Base-by-base conservation (phyloP, 2,888 invertebrate species). In the Acleris holmiana region DNA sequence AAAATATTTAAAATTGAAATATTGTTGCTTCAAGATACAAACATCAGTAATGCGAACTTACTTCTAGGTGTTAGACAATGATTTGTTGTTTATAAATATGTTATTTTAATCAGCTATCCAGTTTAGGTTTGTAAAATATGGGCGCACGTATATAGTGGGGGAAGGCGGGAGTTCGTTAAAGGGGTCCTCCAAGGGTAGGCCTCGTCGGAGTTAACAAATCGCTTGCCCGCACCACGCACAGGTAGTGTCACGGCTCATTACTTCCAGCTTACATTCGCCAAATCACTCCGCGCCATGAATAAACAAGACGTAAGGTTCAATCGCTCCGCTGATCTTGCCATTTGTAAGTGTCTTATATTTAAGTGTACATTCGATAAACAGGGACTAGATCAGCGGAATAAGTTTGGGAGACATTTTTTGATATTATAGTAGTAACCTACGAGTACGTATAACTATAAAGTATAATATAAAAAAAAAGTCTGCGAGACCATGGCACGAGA, bases 231-330 rank as follows among this genome's bases (percentile, higher is more conserved):
- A 77, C 77, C 79, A 80, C 80, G 79, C 79, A 77, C 86, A 88
- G 87, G 88, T 88, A 85, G 80, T 82, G 84, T 83, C 81, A 85
- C 81, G 85, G 78, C 81, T 86, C 86, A 88, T 88, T 89, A 87
- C 85, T 79, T 76, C 75, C 76, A 81, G 81, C 84, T 84, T 83
- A 85, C 82, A 82, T 84, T 82, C 76, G 72, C 78, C 77, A 80
- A 88, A 89, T 88, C 86, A 88, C 83, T 84, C 76, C 74, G 74
- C 61, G 70, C 78, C 77, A 80, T 83, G 79, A 83, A 87, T 82
- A 83, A 83, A 84, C 83, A 84, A 82, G 77, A 81, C 77, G 77
- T 77, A 77, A 73, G 75, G 73, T 76, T 75, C 65, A 61, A 60
- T 56, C 54, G 57, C 54, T 60, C 61, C 70, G 67, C 54, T 68